Conservation (phyloP, 1,140 invertebrate genomes). For the Halesus radiatus region DNA sequence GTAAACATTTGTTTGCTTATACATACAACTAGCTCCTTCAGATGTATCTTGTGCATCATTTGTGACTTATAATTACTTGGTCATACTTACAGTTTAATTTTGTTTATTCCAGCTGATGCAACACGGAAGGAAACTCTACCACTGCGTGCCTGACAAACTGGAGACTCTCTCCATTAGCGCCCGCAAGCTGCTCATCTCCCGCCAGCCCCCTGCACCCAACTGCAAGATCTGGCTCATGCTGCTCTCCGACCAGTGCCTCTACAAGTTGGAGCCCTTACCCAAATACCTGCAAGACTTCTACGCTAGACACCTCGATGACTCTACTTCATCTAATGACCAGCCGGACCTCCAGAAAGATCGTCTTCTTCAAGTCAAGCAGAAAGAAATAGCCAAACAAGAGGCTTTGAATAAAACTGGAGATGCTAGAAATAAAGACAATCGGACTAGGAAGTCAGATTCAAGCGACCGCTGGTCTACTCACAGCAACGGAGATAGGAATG, state of each 20-base stretch:
- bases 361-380: neutral
- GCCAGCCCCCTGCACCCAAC: conserved; percentile 37
- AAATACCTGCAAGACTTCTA: conserved; percentile 55
- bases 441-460: conserved; percentile 47
- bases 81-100: too few species aligned
- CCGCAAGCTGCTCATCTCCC: conserved; percentile 46
- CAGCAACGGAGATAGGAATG: conserved; percentile 48
- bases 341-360: conserved; percentile 12
- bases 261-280: conserved; percentile 48
- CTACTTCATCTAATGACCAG: neutral
- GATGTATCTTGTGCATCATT: too few species aligned
- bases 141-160: conserved; percentile 46
- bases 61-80: too few species aligned
- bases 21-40: too few species aligned
- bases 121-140: conserved; percentile 46
- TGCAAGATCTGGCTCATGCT: conserved; percentile 51
- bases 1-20: too few species aligned
- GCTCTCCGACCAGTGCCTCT: conserved; percentile 51
- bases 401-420: neutral
- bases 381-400: neutral
- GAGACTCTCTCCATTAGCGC: conserved; percentile 46
- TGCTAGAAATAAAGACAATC: neutral
- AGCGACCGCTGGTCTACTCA: conserved; percentile 49
- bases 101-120: conserved; percentile 51
- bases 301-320: conserved; percentile 49